Base-by-base conservation (phyloP, 2,113 vertebrate genomes). In the Corynorhinus townsendii region DNA sequence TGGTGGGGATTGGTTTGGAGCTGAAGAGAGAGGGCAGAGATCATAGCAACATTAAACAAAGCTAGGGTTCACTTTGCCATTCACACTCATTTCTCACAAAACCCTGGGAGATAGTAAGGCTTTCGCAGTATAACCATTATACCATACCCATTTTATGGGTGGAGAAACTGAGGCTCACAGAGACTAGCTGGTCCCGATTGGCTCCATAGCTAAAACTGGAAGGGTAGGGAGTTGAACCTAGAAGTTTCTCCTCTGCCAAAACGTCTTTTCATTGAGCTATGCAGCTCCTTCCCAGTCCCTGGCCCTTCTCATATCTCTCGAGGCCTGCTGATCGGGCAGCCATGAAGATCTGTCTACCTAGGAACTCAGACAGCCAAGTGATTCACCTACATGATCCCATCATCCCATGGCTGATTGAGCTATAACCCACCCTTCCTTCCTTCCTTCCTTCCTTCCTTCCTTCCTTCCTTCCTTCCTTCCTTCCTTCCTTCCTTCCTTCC, bases 151-250 rank as follows among this genome's bases (percentile, higher is more conserved):
- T 22, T 79, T 90, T 62, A 11, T 10, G 33, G 71, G 54, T 33
- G 59, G 82, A 68, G 69, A 86, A 91, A 69, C 62, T 9, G n/a
- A 92, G 69, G 19, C 4, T 40, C 64, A 17, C 62, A 77, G 43
- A 91, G 19, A 52, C n/a, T 33, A n/a, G 30, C 12, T 72, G 8
- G 12, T 16, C n/a, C 85, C 68, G 33, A 56, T 24, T 59, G n/a
- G 28, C 56, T 62, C 54, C 40, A 28, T 26, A 24, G 19, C 83
- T 77, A 66, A 16, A n/a, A 16, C 16, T 45, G n/a, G 38, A 38
- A 35, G 69, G n/a, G 66, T 45, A 84, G 20, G 66, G 62, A 85
- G n/a, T 85, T 79, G 75, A 95, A 82, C 33, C 24, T 56, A 54
- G 66, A 54, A 68, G 35, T 56, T 81, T 24, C 43, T 20, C 43